Conservation (phyloP, 2,797 vertebrate genomes). For the Xerus rutilus region DNA sequence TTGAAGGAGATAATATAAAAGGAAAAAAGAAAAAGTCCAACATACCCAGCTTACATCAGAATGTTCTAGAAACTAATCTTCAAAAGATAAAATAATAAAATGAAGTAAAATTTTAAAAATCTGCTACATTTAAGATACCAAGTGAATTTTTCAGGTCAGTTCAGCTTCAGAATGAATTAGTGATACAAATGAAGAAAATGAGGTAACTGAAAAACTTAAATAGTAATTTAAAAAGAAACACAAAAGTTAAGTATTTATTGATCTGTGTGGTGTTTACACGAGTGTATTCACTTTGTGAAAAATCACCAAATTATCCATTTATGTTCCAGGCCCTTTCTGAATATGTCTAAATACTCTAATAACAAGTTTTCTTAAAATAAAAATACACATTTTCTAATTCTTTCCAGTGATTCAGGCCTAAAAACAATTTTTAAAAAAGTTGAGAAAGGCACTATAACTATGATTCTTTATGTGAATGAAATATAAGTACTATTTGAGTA, state of each 20-base stretch:
- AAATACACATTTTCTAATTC: background rate
- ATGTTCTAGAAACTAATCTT: background rate
- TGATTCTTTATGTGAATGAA: background rate
- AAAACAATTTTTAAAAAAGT: background rate
- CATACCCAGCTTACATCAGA: background rate
- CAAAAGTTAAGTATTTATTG: background rate
- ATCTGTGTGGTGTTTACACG: background rate
- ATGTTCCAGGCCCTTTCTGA: background rate
- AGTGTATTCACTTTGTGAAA: background rate
- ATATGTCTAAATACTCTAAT: background rate
- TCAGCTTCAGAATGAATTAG: conserved; percentile 17
- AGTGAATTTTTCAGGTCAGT: background rate
- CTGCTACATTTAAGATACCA: background rate
- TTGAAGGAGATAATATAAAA: background rate
- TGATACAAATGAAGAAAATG: background rate
- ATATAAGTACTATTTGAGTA: background rate
- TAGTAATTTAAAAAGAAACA: background rate
- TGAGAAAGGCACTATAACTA: conserved; percentile 4
- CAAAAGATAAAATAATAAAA: background rate
- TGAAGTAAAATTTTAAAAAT: background rate
- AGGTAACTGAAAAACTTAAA: background rate
- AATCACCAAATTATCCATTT: conserved; percentile 12
- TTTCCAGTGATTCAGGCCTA: background rate
- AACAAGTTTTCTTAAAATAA: conserved; percentile 9
- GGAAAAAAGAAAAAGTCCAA: background rate